Percentiles rank a stretch among this genome's conserved stretches.
These are phyloP conservation scores for Homalodisca vitripennis DNA, from an alignment of 1,140 invertebrate genomes.

Conservation along the genomic window DNA sequence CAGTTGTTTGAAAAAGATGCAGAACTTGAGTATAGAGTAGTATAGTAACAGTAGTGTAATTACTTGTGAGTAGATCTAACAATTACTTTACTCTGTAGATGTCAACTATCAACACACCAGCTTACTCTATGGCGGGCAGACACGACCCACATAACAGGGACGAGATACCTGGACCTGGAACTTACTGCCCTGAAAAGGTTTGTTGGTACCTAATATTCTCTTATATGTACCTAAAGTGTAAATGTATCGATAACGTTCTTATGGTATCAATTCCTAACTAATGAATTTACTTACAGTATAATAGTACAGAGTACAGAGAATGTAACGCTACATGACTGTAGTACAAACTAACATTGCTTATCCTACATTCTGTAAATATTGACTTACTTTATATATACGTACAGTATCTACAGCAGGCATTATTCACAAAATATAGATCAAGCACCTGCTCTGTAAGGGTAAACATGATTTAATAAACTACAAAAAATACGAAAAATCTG, in stretches of 20 bases:
- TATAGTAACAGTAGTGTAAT: conserved; percentile 24
- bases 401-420: background rate
- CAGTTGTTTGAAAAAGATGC: no score
- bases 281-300: no score
- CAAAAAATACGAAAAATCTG: no score
- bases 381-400: conserved; percentile 39
- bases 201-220: no score
- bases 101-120: conserved; percentile 40
- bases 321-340: conserved; percentile 34
- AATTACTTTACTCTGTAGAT: conserved; percentile 16
- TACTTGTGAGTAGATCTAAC: conserved; percentile 35
- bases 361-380: conserved; percentile 33
- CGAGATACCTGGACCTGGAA: conserved; percentile 83
- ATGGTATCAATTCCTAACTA: no score
- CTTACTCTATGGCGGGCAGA: background rate
- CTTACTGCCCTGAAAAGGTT: conserved; percentile 65
- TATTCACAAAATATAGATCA: conserved; percentile 53
- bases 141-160: conserved; percentile 51
- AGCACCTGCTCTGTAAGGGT: conserved; percentile 88
- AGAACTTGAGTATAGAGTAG: background rate
- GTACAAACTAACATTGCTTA: conserved; percentile 26
- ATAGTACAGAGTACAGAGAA: background rate
- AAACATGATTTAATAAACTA: no score
- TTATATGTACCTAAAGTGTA: no score
- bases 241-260: no score